Conservation (phyloP, 2,797 vertebrate genomes). For the Graptemys geographica region DNA sequence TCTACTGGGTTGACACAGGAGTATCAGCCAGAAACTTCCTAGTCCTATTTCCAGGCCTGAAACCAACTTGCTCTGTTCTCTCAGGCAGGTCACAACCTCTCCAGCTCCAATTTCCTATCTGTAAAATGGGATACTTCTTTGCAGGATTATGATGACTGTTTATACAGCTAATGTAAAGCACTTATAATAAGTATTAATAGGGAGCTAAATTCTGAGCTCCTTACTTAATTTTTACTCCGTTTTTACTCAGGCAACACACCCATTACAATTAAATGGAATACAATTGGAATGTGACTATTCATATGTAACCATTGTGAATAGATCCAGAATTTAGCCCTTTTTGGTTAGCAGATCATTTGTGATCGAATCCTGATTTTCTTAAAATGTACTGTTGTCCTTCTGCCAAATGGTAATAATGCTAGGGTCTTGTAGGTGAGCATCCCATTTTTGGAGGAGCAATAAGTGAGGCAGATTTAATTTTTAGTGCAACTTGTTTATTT, state of each 20-base stretch:
- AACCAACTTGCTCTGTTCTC: not conserved
- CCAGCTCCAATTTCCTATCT: too few species aligned
- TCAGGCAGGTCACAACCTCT: not conserved
- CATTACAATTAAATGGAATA: not conserved
- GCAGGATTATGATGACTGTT: not conserved
- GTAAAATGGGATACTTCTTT: not conserved
- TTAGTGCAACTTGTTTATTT: not conserved
- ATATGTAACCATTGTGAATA: not conserved
- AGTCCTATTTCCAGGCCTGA: not conserved
- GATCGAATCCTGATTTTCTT: not conserved
- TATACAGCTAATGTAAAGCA: not conserved
- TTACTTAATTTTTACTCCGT: not conserved
- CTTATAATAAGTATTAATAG: not conserved
- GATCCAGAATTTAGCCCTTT: not conserved
- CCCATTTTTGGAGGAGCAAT: not conserved
- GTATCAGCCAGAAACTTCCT: not conserved
- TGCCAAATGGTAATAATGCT: not conserved
- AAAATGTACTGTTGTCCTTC: not conserved
- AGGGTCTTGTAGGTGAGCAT: not conserved
- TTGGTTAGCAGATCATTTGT: not conserved
- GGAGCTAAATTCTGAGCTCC: not conserved
- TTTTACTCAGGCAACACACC: not conserved
- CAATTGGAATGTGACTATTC: not conserved
- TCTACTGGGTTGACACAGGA: not conserved
- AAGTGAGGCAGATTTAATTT: not conserved